Percentiles rank a stretch among this genome's conserved stretches.
Conservation (phyloP, 92 coral and sea anemone species). For the Parazoanthus darwini region DNA sequence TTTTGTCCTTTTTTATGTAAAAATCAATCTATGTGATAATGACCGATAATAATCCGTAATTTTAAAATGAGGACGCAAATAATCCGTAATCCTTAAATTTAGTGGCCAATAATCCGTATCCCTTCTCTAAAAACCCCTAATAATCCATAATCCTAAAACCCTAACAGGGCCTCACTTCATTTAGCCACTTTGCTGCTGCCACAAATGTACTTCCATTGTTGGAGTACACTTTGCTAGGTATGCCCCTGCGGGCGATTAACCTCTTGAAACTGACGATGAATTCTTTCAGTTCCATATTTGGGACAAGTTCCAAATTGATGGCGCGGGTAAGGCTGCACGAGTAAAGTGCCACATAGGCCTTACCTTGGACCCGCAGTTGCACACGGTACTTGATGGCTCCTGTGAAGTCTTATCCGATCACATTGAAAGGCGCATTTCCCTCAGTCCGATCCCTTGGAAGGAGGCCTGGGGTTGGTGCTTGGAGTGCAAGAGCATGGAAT, state of each 20-base stretch:
- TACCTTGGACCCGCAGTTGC: neutral
- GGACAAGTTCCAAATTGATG: conserved; percentile 1
- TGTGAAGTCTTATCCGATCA: neutral
- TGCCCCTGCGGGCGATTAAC: neutral
- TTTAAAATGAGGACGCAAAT: conserved; percentile 34
- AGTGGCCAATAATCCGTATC: neutral
- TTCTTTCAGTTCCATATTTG: neutral
- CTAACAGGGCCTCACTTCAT: too few species aligned
- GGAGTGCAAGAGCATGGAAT: neutral
- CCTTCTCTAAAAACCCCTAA: conserved; percentile 26
- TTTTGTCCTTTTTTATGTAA: conserved; percentile 46
- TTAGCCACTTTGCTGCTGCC: conserved; percentile 7
- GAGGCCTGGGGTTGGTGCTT: neutral
- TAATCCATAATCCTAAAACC: conserved; percentile 24
- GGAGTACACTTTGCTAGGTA: neutral
- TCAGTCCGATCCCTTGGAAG: conserved; percentile 7
- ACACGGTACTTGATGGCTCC: conserved; percentile 1
- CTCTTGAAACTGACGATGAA: neutral
- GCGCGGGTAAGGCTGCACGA: neutral
- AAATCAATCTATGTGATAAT: conserved; percentile 45
- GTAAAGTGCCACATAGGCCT: neutral
- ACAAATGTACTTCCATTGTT: conserved; percentile 11
- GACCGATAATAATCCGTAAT: conserved; percentile 51
- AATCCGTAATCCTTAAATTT: conserved; percentile 32
- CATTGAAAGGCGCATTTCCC: neutral